These are phyloP conservation scores for Champsocephalus gunnari DNA, from an alignment of 2,797 vertebrate species.

Conservation along the genomic window DNA sequence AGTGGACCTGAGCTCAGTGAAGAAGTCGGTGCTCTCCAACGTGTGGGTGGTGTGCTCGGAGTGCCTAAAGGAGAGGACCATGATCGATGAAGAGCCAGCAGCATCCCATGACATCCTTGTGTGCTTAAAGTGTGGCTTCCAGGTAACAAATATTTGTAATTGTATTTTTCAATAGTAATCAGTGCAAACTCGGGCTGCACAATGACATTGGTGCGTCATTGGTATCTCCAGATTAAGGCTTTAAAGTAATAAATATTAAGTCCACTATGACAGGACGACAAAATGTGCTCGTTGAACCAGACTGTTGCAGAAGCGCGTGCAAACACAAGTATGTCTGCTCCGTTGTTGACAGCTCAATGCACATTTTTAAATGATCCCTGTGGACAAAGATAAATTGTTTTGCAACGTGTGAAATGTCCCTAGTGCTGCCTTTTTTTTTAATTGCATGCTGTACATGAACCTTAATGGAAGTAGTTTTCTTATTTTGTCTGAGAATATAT, in stretches of 20 bases:
- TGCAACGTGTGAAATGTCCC: neutral
- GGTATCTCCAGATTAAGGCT: neutral
- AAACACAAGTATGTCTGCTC: neutral
- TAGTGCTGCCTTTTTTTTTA: neutral
- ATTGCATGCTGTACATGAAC: no score
- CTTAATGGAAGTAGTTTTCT: no score
- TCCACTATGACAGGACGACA: neutral
- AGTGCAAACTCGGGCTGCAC: neutral
- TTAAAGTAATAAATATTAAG: neutral
- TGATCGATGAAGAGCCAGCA: constrained; percentile 85
- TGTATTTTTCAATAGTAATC: neutral
- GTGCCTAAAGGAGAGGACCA: constrained; percentile 91
- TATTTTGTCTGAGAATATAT: constrained; percentile 1
- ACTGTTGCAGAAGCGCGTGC: neutral
- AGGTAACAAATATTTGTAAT: constrained; percentile 82
- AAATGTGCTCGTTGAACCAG: neutral
- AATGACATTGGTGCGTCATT: neutral
- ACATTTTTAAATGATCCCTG: neutral
- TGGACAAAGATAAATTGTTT: constrained; percentile 1
- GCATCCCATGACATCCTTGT: constrained; percentile 89
- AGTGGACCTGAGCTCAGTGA: constrained; percentile 93
- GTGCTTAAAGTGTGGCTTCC: constrained; percentile 95
- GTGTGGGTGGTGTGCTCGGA: constrained; percentile 93
- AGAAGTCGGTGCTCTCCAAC: constrained; percentile 88
- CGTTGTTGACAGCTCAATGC: no score